Conservation (phyloP, 1,140 invertebrate species). For the Zaprionus ghesquierei region DNA sequence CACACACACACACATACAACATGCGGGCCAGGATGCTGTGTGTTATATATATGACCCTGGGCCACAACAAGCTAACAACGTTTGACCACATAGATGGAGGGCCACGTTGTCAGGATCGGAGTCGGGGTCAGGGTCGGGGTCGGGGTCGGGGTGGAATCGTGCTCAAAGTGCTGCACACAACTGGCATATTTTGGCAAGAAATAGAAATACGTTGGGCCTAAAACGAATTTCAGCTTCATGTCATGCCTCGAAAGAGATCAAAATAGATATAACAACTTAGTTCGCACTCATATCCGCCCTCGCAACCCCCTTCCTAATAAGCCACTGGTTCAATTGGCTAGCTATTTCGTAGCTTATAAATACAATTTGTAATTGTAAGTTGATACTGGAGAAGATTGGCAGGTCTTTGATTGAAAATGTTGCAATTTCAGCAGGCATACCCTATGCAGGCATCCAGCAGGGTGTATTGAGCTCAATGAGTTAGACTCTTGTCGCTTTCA, state of each 20-base stretch:
- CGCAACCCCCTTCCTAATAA: background rate
- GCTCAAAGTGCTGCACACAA: background rate
- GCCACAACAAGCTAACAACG: constrained; percentile 17
- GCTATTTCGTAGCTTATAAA: background rate
- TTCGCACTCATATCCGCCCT: background rate
- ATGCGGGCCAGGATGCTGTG: background rate
- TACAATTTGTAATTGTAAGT: background rate
- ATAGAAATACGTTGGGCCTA: background rate
- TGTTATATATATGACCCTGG: constrained; percentile 6
- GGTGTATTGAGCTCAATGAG: background rate
- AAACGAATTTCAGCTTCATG: background rate
- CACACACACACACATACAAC: too few relatives aligned
- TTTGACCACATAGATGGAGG: constrained; percentile 27
- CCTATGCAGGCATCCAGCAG: background rate
- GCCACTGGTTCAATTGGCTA: background rate
- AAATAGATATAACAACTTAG: background rate
- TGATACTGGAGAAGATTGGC: background rate
- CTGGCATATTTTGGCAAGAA: background rate
- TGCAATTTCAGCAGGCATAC: background rate
- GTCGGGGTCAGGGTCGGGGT: too few relatives aligned
- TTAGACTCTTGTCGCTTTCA: background rate
- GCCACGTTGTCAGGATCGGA: background rate
- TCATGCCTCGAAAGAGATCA: background rate
- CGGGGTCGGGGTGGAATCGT: background rate
- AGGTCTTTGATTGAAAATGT: background rate